Conservation (phyloP, 2,113 vertebrate genomes). For the Bolborhynchus lineola region DNA sequence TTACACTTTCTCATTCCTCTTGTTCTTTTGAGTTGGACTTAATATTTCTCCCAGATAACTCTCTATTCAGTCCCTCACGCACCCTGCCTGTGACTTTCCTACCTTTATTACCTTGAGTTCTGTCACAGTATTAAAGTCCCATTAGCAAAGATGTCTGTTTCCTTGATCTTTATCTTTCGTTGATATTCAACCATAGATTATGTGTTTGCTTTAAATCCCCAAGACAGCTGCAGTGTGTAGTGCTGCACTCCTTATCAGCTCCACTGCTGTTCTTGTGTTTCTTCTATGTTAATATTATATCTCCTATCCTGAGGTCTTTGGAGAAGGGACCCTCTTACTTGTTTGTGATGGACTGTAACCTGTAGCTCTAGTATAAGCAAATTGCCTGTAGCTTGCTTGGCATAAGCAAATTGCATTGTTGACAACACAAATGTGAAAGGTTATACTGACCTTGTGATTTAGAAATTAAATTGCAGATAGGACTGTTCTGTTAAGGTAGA, state of each 20-base stretch:
- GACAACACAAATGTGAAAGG: not conserved
- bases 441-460: constrained; percentile 8
- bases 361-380: not conserved
- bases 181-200: not conserved
- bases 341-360: not conserved
- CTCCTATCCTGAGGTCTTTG: not conserved
- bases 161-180: not conserved
- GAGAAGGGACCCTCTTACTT: not conserved
- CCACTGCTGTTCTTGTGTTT: not conserved
- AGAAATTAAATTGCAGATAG: constrained; percentile 8
- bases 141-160: not conserved
- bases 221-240: not conserved
- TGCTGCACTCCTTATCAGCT: not conserved
- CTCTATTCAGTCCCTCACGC: not conserved
- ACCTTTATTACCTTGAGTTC: not conserved
- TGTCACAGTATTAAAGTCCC: not conserved
- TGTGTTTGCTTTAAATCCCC: not conserved
- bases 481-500: not conserved
- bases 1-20: not conserved
- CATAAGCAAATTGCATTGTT: not conserved
- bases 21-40: not conserved
- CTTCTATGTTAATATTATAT: not conserved
- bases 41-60: not conserved
- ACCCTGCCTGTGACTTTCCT: not conserved
- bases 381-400: not conserved